These are phyloP conservation scores for Nothocercus nigrocapillus DNA, from an alignment of 2,113 vertebrate genomes.

Conservation along the genomic window DNA sequence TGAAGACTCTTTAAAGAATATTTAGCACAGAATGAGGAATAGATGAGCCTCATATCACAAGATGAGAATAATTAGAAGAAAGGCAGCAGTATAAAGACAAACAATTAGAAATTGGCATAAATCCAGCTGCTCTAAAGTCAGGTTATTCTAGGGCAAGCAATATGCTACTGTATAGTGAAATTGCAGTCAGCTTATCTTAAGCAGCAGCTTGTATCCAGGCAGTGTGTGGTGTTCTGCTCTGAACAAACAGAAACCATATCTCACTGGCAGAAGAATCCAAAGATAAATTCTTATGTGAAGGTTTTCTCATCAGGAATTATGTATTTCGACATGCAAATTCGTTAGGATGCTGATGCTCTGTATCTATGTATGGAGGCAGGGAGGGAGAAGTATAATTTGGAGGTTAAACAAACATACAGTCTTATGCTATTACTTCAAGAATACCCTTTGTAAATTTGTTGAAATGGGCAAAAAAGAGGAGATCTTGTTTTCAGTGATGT, in stretches of 20 bases:
- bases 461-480: background rate
- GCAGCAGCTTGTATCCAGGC: constrained; percentile 69
- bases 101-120: constrained; percentile 65
- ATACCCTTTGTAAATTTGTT: background rate
- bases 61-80: constrained; percentile 75
- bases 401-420: background rate
- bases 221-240: constrained; percentile 22
- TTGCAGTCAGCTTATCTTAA: constrained; percentile 72
- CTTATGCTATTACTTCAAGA: background rate
- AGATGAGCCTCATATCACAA: constrained; percentile 61
- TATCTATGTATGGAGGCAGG: background rate
- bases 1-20: constrained; percentile 58
- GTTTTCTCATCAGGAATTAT: background rate
- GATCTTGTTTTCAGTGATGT: background rate
- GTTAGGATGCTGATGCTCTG: background rate
- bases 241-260: constrained; percentile 28
- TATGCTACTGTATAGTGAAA: constrained; percentile 61
- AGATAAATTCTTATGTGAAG: constrained; percentile 11
- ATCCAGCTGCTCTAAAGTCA: constrained; percentile 66
- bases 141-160: constrained; percentile 59
- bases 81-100: constrained; percentile 62
- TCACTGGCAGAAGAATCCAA: constrained; percentile 18
- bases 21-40: constrained; percentile 51
- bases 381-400: background rate
- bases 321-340: background rate